Base-by-base conservation (phyloP, 2,888 invertebrate species). In the Seira musarum region DNA sequence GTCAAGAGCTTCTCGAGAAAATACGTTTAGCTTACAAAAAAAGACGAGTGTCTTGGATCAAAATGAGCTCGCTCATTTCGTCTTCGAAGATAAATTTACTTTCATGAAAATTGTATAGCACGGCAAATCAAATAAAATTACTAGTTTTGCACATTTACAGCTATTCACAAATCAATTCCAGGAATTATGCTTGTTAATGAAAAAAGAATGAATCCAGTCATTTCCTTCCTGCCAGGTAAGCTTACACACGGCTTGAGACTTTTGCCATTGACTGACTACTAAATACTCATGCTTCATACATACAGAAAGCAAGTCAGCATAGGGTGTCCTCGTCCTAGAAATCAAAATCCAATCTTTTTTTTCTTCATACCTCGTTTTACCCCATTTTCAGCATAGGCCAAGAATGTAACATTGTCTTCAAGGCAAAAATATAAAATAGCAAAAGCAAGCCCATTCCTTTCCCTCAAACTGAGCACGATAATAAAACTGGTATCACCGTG, bases 361-460 rank as follows among this genome's bases (percentile, higher is more conserved):
- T 60, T 60, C 22, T 8, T 60, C 60, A 60, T 60, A 10, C 60
- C 60, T 60, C 22, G 60, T 21, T 21, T 60, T 60, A 60, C 60
- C 60, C 60, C 22, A 60, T 60, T 60, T 60, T 60, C 10, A 60
- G 13, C 60, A 2, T 3, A 21, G 60, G 10, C 22, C 60, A 60
- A 60, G 19, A 60, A 2, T 60, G 53, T 53, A n/a, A 53, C 53
- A 53, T 60, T 60, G 60, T 60, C 60, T 60, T 60, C 60, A 60
- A 60, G 22, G 22, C 2, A 53, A 60, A 21, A 60, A 19, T n/a
- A 60, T 40, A 22, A 60, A 60, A 21, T 30, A 8, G 49, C 21
- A 53, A 5, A 30, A 30, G 30, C 8, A 30, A 30, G 3, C 30
- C 53, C 6, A 21, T 60, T 60, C 49, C 49, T 49, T 30, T 30